Base-by-base conservation (phyloP, 2,113 vertebrate genomes). In the Carassius auratus region DNA sequence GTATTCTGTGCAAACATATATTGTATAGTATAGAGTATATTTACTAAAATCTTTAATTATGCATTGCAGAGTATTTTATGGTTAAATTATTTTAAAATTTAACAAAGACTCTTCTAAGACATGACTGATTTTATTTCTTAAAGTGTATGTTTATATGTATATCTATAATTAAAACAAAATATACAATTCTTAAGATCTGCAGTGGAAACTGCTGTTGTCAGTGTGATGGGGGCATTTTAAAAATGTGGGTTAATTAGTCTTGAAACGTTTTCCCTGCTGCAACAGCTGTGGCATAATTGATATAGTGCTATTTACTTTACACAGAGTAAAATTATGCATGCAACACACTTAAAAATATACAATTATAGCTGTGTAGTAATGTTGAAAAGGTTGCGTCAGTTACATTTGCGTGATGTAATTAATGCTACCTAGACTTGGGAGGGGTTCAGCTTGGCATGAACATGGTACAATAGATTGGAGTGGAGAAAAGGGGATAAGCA, bases 291-390 rank as follows among this genome's bases (percentile, higher is more conserved):
- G 87, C 71, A 91, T 91, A 91, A 91, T 88, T 91, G 91, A 89
- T 89, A 90, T 88, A 91, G 81, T 91, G 57, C 93, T 86, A 84
- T 91, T 88, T 62, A 83, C 81, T 59, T 91, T 30, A 30, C 86
- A 84, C 89, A 89, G 89, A 90, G 86, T 88, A 92, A 93, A 90
- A 93, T 92, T 90, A 93, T 90, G 86, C 90, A 93, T 90, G 89
- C 88, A 71, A 83, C 85, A 87, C 91, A 90, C 90, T 89, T 91
- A 85, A 88, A 92, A 93, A 92, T 89, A 76, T 59, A 91, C 91
- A 93, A 92, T 94, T 92, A 88, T 87, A 88, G 77, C 59, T 88
- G 89, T 85, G 83, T 90, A 85, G 86, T 88, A n/a, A 92, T 92
- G 83, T 89, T 93, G 90, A 92, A 91, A 89, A 91, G 90, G 26